Evolutionary conservation across 2,113 vertebrate genomes (phyloP), one percentile per base, ranked within the genome.

Genomic region (Xyrauchen texanus): DNA sequence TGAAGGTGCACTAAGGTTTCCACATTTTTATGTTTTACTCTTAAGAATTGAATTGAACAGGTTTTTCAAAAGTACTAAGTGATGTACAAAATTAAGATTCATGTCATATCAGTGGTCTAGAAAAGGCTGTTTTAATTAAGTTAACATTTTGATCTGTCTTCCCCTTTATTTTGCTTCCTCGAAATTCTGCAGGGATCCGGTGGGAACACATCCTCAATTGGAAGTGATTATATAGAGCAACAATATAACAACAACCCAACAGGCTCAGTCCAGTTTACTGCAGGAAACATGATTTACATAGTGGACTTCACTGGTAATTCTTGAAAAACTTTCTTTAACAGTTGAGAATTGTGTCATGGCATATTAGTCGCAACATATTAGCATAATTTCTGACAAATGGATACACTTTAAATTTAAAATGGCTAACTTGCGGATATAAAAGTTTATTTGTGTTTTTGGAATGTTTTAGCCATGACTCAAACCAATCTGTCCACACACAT

Each of bases 391-490:
- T 34, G 21, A 34, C 21, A 34, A 34, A 34, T 34, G 21, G 21
- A 34, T 34, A 3, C 21, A 58, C 21, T 34, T 1, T 34, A 34
- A 1, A 34, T 34, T 34, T 34, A 34, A 34, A 34, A 34, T 34
- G 21, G 21, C 21, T 34, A 34, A 34, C 21, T 34, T 34, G 21
- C 51, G 11, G 51, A 53, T 9, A 45, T 12, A 47, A 58, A 34
- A 53, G 9, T 4, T 68, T 0, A 68, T 46, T 34, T 12, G 5
- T 62, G 16, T 47, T 61, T 9, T 4, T 8, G 53, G n/a, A 6
- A 71, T 73, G 66, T 52, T 72, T 47, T 71, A 91, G 91, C 74
- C 64, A 91, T 90, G 90, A 88, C 69, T 0, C 90, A 92, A 83
- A 89, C 16, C 4, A 91, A 91, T 78, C 42, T 44, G 64, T 11